Percentiles rank a stretch among this genome's conserved stretches.
Evolutionary conservation across 2,797 vertebrate species (phyloP).

Genomic region (Sebastes melanostomus): DNA sequence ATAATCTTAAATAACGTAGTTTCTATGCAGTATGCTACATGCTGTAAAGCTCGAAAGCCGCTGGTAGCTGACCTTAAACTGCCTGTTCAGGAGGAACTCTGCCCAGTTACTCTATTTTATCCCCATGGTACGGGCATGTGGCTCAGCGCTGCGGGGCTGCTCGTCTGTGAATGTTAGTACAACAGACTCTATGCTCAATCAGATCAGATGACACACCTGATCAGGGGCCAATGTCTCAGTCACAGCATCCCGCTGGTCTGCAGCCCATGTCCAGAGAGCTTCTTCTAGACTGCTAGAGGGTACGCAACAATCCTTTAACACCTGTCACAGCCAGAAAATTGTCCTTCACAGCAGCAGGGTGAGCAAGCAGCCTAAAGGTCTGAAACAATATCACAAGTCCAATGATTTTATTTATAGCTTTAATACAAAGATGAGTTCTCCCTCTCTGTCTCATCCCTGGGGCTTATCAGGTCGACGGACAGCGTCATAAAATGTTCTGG

Average conservation of each 20-base stretch:
- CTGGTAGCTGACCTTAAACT: slow-evolving; percentile 15
- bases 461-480: slow-evolving; percentile 50
- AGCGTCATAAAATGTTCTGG: slow-evolving; percentile 67
- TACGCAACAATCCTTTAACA: slow-evolving; percentile 59
- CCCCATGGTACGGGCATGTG: slow-evolving; percentile 13
- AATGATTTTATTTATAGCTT: slow-evolving; percentile 78
- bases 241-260: slow-evolving; percentile 44
- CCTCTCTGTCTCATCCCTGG: slow-evolving; percentile 51
- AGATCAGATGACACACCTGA: slow-evolving; percentile 66
- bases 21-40: neutral
- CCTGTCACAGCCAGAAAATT: slow-evolving; percentile 65
- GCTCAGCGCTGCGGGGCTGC: slow-evolving; percentile 31
- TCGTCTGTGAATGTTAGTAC: slow-evolving; percentile 28
- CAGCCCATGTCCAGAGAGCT: slow-evolving; percentile 37
- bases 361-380: slow-evolving; percentile 68
- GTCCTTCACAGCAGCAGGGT: slow-evolving; percentile 61
- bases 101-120: slow-evolving; percentile 29
- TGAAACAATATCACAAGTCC: slow-evolving; percentile 73
- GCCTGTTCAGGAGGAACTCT: slow-evolving; percentile 11
- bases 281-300: slow-evolving; percentile 42
- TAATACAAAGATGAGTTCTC: slow-evolving; percentile 67
- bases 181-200: slow-evolving; percentile 27
- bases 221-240: slow-evolving; percentile 60
- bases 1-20: neutral
- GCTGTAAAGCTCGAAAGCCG: neutral